Percentiles rank a stretch among this genome's conserved stretches.
Evolutionary conservation across 2,797 vertebrate species (phyloP).

Genomic region (Lerista edwardsae): DNA sequence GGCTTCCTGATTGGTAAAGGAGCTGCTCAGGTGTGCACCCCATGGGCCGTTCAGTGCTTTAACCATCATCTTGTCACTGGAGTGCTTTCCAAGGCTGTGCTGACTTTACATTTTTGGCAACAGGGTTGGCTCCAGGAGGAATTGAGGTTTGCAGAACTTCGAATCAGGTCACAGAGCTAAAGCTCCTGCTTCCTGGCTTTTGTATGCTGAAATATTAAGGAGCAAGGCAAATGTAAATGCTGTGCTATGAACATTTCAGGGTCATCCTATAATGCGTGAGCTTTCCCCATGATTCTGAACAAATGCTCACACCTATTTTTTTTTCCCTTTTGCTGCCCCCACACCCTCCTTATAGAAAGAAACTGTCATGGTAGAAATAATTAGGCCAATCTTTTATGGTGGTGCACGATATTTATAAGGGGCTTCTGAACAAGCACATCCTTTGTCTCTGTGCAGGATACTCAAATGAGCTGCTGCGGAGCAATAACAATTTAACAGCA

Average conservation of each 20-base stretch:
- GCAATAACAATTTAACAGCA: constrained; percentile 26
- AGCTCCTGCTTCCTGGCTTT: constrained; percentile 34
- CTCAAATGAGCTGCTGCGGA: constrained; percentile 25
- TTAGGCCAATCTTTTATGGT: not conserved
- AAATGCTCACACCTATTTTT: not conserved
- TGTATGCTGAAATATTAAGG: constrained; percentile 18
- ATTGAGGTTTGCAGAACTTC: constrained; percentile 11
- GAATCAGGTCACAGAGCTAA: constrained; percentile 33
- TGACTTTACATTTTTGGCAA: not conserved
- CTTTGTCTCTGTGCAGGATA: not conserved
- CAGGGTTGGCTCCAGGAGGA: not conserved
- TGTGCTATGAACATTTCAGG: not conserved
- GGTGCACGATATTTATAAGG: not conserved
- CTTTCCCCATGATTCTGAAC: not conserved
- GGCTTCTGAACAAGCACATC: not conserved
- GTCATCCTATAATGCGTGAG: not conserved
- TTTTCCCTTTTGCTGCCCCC: not conserved
- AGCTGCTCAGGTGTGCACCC: not conserved
- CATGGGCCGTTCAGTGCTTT: not conserved
- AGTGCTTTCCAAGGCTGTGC: not conserved
- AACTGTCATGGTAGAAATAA: not conserved
- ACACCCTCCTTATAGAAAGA: not conserved
- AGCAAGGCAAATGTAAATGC: not conserved
- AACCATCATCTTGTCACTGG: not conserved
- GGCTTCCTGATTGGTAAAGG: constrained; percentile 22